A percentile compares a stretch with the other conserved stretches of the same genome.
Evolutionary conservation across 2,888 invertebrate genomes (phyloP).

Genomic region (Acrobeloides nanus): DNA sequence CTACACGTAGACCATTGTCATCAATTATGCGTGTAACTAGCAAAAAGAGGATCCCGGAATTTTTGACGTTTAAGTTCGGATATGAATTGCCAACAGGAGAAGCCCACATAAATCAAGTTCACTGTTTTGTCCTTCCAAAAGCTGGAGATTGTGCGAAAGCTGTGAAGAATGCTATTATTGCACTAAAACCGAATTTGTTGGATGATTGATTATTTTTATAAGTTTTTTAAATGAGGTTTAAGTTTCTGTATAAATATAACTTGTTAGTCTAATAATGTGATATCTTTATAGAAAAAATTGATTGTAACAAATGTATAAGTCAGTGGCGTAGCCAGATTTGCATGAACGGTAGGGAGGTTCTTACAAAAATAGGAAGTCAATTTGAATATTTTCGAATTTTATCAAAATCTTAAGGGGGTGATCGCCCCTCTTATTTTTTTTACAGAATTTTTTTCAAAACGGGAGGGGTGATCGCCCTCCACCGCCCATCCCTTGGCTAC

Average conservation of each 20-base stretch:
- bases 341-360: no score
- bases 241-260: conserved; percentile 7
- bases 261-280: neutral
- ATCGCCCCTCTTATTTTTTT: no score
- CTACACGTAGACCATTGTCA: conserved; percentile 77
- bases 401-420: no score
- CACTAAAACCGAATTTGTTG: conserved; percentile 23
- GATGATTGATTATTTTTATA: no score
- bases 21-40: conserved; percentile 94
- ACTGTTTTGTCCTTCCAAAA: conserved; percentile 44
- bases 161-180: conserved; percentile 46
- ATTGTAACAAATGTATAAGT: neutral
- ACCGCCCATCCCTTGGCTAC: no score
- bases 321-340: no score
- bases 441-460: no score
- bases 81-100: conserved; percentile 43
- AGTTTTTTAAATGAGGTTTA: conserved; percentile 14
- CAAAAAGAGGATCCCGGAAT: conserved; percentile 83
- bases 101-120: conserved; percentile 39
- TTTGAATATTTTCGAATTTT: no score
- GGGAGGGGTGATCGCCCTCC: no score
- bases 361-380: no score
- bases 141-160: conserved; percentile 53
- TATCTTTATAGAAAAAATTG: neutral
- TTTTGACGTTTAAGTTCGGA: conserved; percentile 73